Evolutionary conservation across 2,888 invertebrate genomes (phyloP).

Genomic region (Epinotia nisella): DNA sequence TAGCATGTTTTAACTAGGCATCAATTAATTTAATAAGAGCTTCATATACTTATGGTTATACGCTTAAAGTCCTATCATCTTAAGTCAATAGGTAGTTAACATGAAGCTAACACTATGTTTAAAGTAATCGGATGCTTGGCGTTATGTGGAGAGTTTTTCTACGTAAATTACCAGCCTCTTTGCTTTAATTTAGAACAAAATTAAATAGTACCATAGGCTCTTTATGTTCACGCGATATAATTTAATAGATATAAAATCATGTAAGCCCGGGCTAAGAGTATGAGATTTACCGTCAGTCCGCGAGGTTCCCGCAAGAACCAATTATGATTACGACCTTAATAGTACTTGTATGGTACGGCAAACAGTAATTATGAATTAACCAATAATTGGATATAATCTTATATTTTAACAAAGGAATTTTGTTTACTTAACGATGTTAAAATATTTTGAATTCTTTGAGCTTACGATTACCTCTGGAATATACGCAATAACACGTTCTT

Average conservation of each 20-base stretch:
- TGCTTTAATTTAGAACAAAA: slow-evolving; percentile 22
- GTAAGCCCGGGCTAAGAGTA: slow-evolving; percentile 51
- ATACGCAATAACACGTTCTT: not conserved
- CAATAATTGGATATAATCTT: slow-evolving; percentile 66
- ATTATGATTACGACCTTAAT: slow-evolving; percentile 66
- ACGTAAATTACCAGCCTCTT: slow-evolving; percentile 25
- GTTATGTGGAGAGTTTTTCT: slow-evolving; percentile 13
- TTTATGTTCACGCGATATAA: slow-evolving; percentile 28
- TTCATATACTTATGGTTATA: not conserved
- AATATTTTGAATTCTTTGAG: slow-evolving; percentile 50
- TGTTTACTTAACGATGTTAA: slow-evolving; percentile 51
- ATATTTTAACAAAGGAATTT: slow-evolving; percentile 51
- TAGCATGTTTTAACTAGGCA: no score
- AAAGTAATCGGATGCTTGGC: slow-evolving; percentile 11
- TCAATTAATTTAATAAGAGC: not conserved
- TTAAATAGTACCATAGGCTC: slow-evolving; percentile 36
- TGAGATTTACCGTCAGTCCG: slow-evolving; percentile 57
- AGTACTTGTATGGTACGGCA: slow-evolving; percentile 54
- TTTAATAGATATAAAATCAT: slow-evolving; percentile 46
- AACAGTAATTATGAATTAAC: slow-evolving; percentile 68
- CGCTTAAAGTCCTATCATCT: not conserved
- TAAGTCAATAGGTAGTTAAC: slow-evolving; percentile 27
- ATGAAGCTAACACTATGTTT: slow-evolving; percentile 21
- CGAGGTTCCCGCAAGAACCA: slow-evolving; percentile 56
- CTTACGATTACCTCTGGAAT: slow-evolving; percentile 3